Evolutionary conservation across 1,140 invertebrate species (phyloP), one percentile per base, ranked within the genome.

Genomic region (Aphaenogaster ashmeadi): DNA sequence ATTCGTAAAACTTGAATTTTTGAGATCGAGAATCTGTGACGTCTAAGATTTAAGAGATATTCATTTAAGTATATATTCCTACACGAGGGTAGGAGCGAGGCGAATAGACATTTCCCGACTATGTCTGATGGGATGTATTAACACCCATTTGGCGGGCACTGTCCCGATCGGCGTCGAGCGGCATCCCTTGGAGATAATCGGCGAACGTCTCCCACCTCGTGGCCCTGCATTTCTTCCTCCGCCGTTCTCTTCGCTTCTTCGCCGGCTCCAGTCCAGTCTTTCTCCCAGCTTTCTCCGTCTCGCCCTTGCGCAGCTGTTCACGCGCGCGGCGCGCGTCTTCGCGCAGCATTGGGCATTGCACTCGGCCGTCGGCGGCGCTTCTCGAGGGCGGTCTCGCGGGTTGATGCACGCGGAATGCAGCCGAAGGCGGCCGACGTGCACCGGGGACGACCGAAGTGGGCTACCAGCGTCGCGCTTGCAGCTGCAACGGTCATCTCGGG

Each of bases 401-500:
- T 93, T 94, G 93, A 94, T 93, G 93, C 90, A 93, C 92, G 91
- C 92, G 92, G 93, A 95, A 95, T 94, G 94, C 93, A 92, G 75
- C 64, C 94, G 93, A 91, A 89, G 78, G 67, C 69, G 38, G 41
- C 92, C 94, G 94, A 94, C 77, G 44, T 74, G 69, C 36, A 52
- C 60, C 64, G 44, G 69, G 44, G 47, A 79, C 15, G 60, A 36
- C 71, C 64, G 87, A 58, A 62, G 79, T 44, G 71, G 69, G 80
- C 80, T 69, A 86, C 87, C 71, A 74, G 80, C 56, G 66, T 56
- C 80, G 91, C 91, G 90, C 89, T 92, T 91, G 94, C 94, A 94
- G 93, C 94, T 94, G 95, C 95, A 95, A 94, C 94, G 94, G 94
- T 94, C 94, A 95, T 93, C 92, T 71, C 78, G 93, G 90, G 95